phyloP scores from a whole-genome alignment of 2,797 vertebrate genomes.

The Manis crassicaudata region DNA sequence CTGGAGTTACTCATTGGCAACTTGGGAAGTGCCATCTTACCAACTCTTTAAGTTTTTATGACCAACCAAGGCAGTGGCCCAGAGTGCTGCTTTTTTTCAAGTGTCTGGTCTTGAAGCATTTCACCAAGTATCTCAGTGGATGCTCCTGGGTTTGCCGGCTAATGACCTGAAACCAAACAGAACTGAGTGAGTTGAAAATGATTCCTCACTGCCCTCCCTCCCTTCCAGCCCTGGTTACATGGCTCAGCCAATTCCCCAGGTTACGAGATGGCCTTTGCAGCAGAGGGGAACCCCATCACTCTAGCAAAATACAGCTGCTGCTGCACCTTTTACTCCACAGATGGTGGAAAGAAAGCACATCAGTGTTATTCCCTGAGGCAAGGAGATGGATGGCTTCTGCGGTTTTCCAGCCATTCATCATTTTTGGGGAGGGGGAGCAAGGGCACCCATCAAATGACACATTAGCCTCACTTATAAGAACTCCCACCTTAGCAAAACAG shows the following conservation, averaged over 20 bases:
- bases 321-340: background rate
- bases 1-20: constrained; percentile 11
- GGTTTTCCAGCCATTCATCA: constrained; percentile 71
- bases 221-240: background rate
- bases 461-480: constrained; percentile 74
- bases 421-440: constrained; percentile 59
- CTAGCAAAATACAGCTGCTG: constrained; percentile 32
- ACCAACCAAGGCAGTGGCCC: background rate
- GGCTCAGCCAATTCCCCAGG: background rate
- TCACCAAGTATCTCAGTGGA: background rate
- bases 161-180: constrained; percentile 24
- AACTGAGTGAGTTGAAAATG: background rate
- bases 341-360: constrained; percentile 56
- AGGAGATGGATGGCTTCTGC: constrained; percentile 63
- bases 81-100: background rate
- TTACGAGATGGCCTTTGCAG: background rate
- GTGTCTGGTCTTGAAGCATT: background rate
- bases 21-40: background rate
- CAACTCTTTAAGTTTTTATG: background rate
- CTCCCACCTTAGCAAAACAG: constrained; percentile 75
- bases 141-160: background rate
- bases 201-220: background rate
- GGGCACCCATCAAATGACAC: constrained; percentile 68
- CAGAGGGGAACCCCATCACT: background rate
- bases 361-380: constrained; percentile 61